Evolutionary conservation across 2,888 invertebrate species (phyloP).

Genomic region (Trichacis sp.): DNA sequence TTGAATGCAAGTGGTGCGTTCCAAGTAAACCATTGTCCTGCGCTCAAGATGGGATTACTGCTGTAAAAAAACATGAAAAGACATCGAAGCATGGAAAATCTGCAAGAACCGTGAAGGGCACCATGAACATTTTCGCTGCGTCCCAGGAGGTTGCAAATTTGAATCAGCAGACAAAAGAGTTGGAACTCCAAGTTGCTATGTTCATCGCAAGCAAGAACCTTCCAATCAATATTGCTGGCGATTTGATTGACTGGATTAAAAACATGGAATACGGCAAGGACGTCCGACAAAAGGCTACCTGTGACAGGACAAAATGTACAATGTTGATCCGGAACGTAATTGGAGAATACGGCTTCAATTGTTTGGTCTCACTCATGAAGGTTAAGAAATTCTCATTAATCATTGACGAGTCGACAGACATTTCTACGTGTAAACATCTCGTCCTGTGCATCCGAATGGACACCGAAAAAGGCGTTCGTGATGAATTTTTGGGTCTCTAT

Average conservation of each 20-base stretch:
- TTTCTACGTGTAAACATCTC: conserved; percentile 5
- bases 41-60: too few species aligned
- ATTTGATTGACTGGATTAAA: conserved; percentile 5
- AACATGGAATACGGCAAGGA: conserved; percentile 14
- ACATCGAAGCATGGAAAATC: too few species aligned
- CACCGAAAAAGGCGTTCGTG: neutral
- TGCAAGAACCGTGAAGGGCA: too few species aligned
- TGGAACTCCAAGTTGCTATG: conserved; percentile 2
- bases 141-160: too few species aligned
- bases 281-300: conserved; percentile 5
- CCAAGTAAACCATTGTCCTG: too few species aligned
- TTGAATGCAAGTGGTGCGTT: too few species aligned
- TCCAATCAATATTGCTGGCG: conserved; percentile 8
- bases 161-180: too few species aligned
- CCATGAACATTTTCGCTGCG: too few species aligned
- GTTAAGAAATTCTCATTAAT: conserved; percentile 15
- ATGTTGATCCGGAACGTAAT: conserved; percentile 13
- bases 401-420: conserved; percentile 19
- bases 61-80: too few species aligned
- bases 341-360: neutral
- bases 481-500: too few species aligned
- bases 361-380: neutral
- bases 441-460: conserved; percentile 10
- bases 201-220: conserved; percentile 15
- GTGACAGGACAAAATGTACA: conserved; percentile 18